Base-by-base conservation (phyloP, 2,113 vertebrate species). In the Polyodon spathula region DNA sequence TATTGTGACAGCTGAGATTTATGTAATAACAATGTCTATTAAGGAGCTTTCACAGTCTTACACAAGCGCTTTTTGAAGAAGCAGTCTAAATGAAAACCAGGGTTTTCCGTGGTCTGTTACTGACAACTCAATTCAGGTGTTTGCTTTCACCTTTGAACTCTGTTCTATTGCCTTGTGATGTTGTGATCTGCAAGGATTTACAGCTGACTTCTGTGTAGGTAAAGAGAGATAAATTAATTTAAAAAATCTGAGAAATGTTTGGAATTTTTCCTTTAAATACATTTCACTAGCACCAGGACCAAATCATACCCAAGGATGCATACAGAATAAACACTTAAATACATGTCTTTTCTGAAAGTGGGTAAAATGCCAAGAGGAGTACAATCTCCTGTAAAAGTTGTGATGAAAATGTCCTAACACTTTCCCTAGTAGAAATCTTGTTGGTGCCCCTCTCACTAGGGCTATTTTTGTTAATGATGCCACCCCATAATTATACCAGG, bases 161-260 rank as follows among this genome's bases (percentile, higher is more conserved):
- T 79, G 74, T 81, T 73, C 68, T 71, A 64, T 66, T 77, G 72
- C 63, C 77, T 70, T 74, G 73, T 74, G 77, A 74, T 75, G 76
- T 75, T 63, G 4, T 60, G 63, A 70, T 78, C 78, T 79, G 69
- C 27, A 83, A 70, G 74, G 74, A 75, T 86, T 84, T 86, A 85
- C 82, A 80, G 76, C 77, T 84, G 78, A 80, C 81, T 72, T 69
- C 74, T 72, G 73, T 50, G 65, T 71, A 71, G 72, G 71, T 78
- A 81, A 77, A 81, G 48, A 50, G 48, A 50, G 12, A 85, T 87
- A 86, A 87, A 88, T 86, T 84, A 73, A 71, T 46, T 27, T 58
- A 83, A 78, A 69, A 80, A 84, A 84, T 27, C 27, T 27, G 27
- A 27, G 27, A 27, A 27, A 27, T 27, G 27, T 27, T 27, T 27